Conservation (phyloP, 2,888 invertebrate genomes). For the Colletes collaris region DNA sequence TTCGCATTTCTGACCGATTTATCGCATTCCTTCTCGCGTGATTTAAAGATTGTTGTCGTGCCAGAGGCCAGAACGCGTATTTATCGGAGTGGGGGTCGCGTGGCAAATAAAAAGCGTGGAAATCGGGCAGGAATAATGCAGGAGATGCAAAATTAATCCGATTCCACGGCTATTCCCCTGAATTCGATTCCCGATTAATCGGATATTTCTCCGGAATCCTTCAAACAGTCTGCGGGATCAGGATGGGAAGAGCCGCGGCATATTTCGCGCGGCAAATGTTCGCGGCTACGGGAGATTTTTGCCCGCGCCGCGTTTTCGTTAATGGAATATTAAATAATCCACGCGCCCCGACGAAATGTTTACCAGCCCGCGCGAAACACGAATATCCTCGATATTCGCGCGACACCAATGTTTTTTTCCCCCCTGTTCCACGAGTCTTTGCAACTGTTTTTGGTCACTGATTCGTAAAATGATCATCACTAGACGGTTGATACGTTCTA, state of each 20-base stretch:
- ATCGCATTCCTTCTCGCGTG: neutral
- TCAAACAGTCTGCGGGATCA: constrained; percentile 24
- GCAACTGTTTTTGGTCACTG: too few relatives aligned
- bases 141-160: constrained; percentile 53
- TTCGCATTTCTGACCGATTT: too few relatives aligned
- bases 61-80: neutral
- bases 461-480: too few relatives aligned
- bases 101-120: constrained; percentile 22
- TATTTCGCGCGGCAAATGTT: constrained; percentile 41
- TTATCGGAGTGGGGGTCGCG: constrained; percentile 4
- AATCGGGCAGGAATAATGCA: constrained; percentile 46
- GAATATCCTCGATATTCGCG: too few relatives aligned
- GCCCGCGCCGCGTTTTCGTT: constrained; percentile 23
- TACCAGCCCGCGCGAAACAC: neutral
- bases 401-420: too few relatives aligned
- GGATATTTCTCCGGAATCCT: constrained; percentile 44
- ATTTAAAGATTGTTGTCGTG: neutral
- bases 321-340: constrained; percentile 54
- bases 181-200: constrained; percentile 59
- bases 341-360: constrained; percentile 10
- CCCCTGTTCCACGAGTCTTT: too few relatives aligned
- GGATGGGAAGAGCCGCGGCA: constrained; percentile 26
- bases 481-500: too few relatives aligned
- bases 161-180: constrained; percentile 36
- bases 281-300: constrained; percentile 29